Evolutionary conservation across 2,888 invertebrate genomes (phyloP).

Genomic region (Ashinkailepas kermadecensis): DNA sequence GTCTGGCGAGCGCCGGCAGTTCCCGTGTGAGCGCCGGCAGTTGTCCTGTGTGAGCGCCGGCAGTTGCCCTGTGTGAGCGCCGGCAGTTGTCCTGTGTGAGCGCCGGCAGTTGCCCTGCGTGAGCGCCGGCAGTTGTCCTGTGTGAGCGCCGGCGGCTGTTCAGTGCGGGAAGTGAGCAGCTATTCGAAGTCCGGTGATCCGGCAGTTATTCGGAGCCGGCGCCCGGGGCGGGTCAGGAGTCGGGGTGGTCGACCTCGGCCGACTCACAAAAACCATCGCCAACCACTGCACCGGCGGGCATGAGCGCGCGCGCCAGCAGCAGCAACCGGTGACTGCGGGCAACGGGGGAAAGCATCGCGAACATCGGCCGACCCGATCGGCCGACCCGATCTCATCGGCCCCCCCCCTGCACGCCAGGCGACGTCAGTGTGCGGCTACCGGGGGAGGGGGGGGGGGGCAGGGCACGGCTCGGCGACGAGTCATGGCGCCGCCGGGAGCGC

Average conservation of each 20-base stretch:
- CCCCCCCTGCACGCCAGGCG: neutral
- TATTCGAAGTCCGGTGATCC: neutral
- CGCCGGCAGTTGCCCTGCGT: no score
- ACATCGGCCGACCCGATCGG: neutral
- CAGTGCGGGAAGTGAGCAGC: no score
- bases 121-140: no score
- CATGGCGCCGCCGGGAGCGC: no score
- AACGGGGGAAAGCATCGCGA: no score
- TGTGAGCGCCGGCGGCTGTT: no score
- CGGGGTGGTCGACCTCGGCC: conserved; percentile 4
- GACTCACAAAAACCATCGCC: neutral
- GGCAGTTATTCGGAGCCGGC: neutral
- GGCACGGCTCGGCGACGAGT: neutral
- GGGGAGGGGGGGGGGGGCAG: neutral
- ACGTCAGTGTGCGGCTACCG: neutral
- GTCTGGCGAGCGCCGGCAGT: no score
- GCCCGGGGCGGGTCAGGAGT: neutral
- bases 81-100: no score
- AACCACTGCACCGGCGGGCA: neutral
- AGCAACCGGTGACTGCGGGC: neutral
- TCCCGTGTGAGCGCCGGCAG: no score
- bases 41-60: no score
- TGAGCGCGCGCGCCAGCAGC: neutral
- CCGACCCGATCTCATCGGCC: neutral
- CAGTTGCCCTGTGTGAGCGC: no score